A percentile compares a stretch with the other conserved stretches of the same genome.
phyloP scores from a whole-genome alignment of 2,113 vertebrate species.

The Leptosomus discolor region DNA sequence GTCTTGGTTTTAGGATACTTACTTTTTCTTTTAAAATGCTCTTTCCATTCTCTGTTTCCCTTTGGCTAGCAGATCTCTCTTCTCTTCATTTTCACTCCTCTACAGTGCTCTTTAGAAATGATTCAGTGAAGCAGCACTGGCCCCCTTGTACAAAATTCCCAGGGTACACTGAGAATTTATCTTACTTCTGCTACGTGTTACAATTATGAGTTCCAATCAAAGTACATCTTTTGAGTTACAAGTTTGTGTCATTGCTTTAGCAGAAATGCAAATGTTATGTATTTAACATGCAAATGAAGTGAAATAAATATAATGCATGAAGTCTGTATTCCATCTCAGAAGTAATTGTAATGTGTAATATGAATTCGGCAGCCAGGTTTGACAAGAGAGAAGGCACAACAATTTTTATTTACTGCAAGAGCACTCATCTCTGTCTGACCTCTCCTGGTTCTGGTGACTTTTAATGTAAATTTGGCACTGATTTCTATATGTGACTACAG shows the following conservation, averaged over 20 bases:
- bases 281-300: slow-evolving; percentile 69
- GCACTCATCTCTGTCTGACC: slow-evolving; percentile 39
- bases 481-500: not conserved
- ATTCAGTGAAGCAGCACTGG: slow-evolving; percentile 23
- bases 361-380: slow-evolving; percentile 29
- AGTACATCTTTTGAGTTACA: slow-evolving; percentile 56
- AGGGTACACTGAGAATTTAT: not conserved
- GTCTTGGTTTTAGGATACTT: not conserved
- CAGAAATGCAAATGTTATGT: slow-evolving; percentile 69
- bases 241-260: slow-evolving; percentile 49
- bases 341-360: slow-evolving; percentile 65
- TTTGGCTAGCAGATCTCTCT: not conserved
- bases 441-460: slow-evolving; percentile 26
- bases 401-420: slow-evolving; percentile 62
- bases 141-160: slow-evolving; percentile 3
- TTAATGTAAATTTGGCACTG: not conserved
- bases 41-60: not conserved
- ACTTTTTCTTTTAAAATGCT: not conserved
- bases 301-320: slow-evolving; percentile 68
- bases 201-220: slow-evolving; percentile 56
- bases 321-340: slow-evolving; percentile 56
- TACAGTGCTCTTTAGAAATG: not conserved
- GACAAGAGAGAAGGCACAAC: slow-evolving; percentile 40
- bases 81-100: not conserved
- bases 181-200: not conserved